Percentiles rank a stretch among this genome's conserved stretches.
Conservation (phyloP, 2,888 invertebrate species). For the Acanthosepion esculentum region DNA sequence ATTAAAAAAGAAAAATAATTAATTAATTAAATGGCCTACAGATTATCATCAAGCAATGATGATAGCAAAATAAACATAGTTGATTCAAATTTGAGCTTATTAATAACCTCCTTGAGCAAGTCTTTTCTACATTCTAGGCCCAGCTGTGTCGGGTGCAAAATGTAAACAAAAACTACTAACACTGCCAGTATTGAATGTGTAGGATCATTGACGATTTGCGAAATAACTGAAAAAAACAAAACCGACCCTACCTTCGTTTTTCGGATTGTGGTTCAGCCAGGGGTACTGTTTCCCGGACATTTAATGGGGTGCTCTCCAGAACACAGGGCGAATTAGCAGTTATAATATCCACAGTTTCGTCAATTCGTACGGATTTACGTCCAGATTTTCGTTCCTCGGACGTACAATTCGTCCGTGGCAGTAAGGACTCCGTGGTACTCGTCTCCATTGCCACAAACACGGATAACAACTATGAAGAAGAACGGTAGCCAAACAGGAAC, state of each 20-base stretch:
- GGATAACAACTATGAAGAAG: background rate
- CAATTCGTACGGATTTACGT: background rate
- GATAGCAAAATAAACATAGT: too few relatives aligned
- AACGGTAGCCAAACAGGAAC: background rate
- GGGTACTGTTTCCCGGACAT: background rate
- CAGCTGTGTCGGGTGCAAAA: too few relatives aligned
- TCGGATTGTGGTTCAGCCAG: background rate
- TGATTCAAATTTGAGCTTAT: too few relatives aligned
- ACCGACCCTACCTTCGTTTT: constrained; percentile 11
- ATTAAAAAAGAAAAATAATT: too few relatives aligned
- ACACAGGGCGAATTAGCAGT: constrained; percentile 20
- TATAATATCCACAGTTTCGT: constrained; percentile 13
- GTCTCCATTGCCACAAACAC: background rate
- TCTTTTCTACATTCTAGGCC: too few relatives aligned
- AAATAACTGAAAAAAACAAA: background rate
- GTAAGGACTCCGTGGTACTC: background rate
- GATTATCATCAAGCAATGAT: too few relatives aligned
- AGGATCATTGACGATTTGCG: too few relatives aligned
- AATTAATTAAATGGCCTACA: too few relatives aligned
- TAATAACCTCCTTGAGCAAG: too few relatives aligned
- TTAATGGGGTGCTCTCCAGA: background rate
- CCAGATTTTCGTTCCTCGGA: background rate
- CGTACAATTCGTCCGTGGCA: background rate
- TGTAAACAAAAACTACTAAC: too few relatives aligned
- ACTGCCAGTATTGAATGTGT: too few relatives aligned